These are phyloP conservation scores for Caenorhabditis doughertyi DNA, from an alignment of 2,888 invertebrate genomes.

Conservation along the genomic window DNA sequence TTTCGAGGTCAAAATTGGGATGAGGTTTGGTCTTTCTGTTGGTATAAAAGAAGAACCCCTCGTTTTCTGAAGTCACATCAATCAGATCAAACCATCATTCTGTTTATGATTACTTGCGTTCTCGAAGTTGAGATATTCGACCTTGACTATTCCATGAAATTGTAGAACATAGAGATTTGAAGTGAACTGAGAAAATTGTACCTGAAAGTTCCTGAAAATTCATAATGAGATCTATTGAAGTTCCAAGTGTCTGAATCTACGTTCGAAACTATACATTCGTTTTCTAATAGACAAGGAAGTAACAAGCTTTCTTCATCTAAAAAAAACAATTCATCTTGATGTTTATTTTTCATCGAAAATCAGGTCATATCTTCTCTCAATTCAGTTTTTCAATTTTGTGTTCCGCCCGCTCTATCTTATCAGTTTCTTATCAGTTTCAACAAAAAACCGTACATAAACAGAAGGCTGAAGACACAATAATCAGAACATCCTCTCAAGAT, in stretches of 20 bases:
- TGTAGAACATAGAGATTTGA: too few species aligned
- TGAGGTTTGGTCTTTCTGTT: conserved; percentile 16
- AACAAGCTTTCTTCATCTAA: not conserved
- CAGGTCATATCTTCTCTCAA: conserved; percentile 20
- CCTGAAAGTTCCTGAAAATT: too few species aligned
- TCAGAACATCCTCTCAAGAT: not conserved
- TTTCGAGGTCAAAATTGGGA: conserved; percentile 16
- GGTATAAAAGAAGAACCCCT: not conserved
- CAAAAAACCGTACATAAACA: conserved; percentile 33
- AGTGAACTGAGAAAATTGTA: too few species aligned
- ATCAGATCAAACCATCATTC: not conserved
- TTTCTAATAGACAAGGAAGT: not conserved
- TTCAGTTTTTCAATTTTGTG: conserved; percentile 7
- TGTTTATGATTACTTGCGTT: conserved; percentile 8
- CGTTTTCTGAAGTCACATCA: not conserved
- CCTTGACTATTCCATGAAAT: too few species aligned
- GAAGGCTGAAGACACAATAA: not conserved
- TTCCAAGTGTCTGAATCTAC: too few species aligned
- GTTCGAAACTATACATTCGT: too few species aligned
- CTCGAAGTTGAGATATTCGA: too few species aligned
- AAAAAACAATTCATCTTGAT: conserved; percentile 4
- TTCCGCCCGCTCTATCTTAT: conserved; percentile 20
- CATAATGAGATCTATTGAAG: too few species aligned
- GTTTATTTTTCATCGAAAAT: conserved; percentile 3
- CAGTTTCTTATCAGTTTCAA: conserved; percentile 6